phyloP scores from a whole-genome alignment of 37 sponge, comb jelly and placozoan genomes.

The Beroe forskalii region DNA sequence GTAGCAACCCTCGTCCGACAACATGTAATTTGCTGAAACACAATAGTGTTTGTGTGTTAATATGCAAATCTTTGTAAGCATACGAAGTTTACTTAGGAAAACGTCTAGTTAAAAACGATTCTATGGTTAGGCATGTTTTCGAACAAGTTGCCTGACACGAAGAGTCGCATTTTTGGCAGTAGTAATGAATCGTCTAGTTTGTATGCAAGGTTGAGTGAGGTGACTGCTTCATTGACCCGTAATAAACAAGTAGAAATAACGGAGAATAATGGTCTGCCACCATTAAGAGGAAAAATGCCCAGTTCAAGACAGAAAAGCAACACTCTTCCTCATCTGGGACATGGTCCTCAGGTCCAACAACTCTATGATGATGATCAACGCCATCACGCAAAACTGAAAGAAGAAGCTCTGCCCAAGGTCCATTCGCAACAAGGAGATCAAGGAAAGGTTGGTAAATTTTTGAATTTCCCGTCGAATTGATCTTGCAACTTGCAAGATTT shows the following conservation, averaged over 20 bases:
- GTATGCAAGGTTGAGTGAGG: conserved; percentile 66
- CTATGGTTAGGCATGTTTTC: conserved; percentile 66
- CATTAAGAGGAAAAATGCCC: conserved; percentile 64
- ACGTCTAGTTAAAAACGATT: conserved; percentile 66
- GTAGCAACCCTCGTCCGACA: conserved; percentile 66
- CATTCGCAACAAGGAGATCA: conserved; percentile 41
- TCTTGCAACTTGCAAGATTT: not conserved
- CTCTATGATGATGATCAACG: conserved; percentile 61
- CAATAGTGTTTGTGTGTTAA: conserved; percentile 66
- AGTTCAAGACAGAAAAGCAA: conserved; percentile 66
- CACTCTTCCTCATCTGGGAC: conserved; percentile 60
- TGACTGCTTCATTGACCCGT: conserved; percentile 46
- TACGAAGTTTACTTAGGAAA: conserved; percentile 63
- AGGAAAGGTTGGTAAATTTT: conserved; percentile 20
- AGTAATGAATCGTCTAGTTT: conserved; percentile 66
- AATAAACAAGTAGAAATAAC: conserved; percentile 38
- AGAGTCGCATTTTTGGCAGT: conserved; percentile 65
- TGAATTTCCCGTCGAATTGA: not conserved
- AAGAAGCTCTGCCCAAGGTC: conserved; percentile 38
- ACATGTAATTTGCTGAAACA: conserved; percentile 66
- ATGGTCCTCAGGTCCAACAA: conserved; percentile 54
- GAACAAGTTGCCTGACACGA: conserved; percentile 67
- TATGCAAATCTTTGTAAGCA: conserved; percentile 67
- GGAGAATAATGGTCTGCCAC: conserved; percentile 60
- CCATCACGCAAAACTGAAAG: conserved; percentile 40